These are phyloP conservation scores for Siderastrea siderea DNA, from an alignment of 92 coral and sea anemone species.

Conservation along the genomic window DNA sequence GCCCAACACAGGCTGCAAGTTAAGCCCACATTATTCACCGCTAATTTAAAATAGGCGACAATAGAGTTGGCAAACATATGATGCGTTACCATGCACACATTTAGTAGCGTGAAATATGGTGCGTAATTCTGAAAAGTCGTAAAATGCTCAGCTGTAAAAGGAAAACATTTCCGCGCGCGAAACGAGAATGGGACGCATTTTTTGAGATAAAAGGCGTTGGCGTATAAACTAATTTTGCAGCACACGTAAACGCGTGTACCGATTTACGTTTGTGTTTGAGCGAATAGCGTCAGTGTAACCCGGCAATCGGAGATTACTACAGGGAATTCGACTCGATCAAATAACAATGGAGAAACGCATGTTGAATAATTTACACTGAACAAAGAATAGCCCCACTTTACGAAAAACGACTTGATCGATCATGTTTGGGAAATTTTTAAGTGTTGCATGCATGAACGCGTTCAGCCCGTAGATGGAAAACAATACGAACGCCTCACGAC, in stretches of 20 bases:
- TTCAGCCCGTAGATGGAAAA: not conserved
- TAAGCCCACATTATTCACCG: slow-evolving; percentile 14
- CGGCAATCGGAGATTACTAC: slow-evolving; percentile 69
- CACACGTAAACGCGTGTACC: not conserved
- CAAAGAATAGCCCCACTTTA: slow-evolving; percentile 67
- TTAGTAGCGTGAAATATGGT: slow-evolving; percentile 13
- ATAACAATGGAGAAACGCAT: slow-evolving; percentile 66
- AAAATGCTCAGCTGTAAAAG: not conserved
- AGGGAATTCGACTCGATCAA: slow-evolving; percentile 67
- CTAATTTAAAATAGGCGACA: slow-evolving; percentile 22
- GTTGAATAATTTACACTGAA: slow-evolving; percentile 73
- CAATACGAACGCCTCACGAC: not conserved
- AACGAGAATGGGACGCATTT: not conserved
- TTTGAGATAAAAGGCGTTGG: not conserved
- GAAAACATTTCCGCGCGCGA: not conserved
- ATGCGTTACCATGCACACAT: slow-evolving; percentile 41
- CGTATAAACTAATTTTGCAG: not conserved
- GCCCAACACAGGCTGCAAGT: slow-evolving; percentile 7
- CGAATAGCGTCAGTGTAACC: slow-evolving; percentile 62
- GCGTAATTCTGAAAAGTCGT: not conserved
- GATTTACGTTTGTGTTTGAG: slow-evolving; percentile 14
- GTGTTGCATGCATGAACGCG: not conserved
- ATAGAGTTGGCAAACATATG: slow-evolving; percentile 13
- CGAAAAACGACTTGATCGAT: slow-evolving; percentile 21
- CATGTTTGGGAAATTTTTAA: slow-evolving; percentile 15